Conservation (phyloP, 2,888 invertebrate genomes). For the Eupithecia pulchellata region DNA sequence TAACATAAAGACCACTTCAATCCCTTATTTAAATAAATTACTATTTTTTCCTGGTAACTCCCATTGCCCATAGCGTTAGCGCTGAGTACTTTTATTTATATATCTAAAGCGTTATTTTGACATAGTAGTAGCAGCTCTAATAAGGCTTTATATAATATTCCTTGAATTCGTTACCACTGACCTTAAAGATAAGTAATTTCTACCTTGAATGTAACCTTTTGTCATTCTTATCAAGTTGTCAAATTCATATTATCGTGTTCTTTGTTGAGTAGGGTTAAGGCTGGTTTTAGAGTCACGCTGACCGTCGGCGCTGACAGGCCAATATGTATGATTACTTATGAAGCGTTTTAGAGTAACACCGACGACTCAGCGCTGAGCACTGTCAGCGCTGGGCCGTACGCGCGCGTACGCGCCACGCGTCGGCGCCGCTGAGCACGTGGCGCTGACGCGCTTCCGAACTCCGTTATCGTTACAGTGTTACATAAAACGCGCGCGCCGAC, state of each 20-base stretch:
- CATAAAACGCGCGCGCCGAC: no score
- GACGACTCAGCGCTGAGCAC: no score
- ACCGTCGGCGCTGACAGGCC: no score
- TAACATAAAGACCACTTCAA: neutral
- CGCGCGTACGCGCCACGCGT: no score
- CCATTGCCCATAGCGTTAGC: neutral
- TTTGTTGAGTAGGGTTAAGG: neutral
- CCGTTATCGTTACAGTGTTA: no score
- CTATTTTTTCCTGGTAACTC: neutral
- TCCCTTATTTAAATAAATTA: neutral
- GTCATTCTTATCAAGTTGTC: conserved; percentile 1
- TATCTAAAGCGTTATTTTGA: neutral
- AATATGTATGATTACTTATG: no score
- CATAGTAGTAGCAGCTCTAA: neutral
- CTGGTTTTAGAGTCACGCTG: no score
- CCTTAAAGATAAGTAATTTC: neutral
- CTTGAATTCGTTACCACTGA: neutral
- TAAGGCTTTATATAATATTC: neutral
- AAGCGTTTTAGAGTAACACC: no score
- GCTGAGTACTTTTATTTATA: neutral
- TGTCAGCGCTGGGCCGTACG: no score
- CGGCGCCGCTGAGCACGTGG: no score
- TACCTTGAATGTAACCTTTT: neutral
- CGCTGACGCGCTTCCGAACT: no score
- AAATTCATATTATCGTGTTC: neutral